Evolutionary conservation across 2,888 invertebrate genomes (phyloP).

Genomic region (Dichetophora obliterata): DNA sequence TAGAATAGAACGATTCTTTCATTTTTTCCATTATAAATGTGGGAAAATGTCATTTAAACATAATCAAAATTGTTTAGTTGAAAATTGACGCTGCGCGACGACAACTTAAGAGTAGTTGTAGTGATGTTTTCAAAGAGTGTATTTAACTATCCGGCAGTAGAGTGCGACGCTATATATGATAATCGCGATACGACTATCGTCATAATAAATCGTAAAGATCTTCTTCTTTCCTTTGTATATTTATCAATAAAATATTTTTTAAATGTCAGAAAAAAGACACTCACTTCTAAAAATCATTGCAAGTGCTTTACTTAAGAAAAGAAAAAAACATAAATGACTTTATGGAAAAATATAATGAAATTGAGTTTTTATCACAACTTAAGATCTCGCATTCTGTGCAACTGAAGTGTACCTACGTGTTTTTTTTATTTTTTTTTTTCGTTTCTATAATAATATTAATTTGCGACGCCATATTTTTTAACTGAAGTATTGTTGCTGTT

Average conservation of each 20-base stretch:
- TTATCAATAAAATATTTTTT: background rate
- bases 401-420: background rate
- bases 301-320: background rate
- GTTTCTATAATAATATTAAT: background rate
- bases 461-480: conserved; percentile 25
- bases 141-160: background rate
- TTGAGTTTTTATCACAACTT: conserved; percentile 5
- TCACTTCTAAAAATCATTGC: background rate
- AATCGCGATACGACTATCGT: background rate
- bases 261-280: background rate
- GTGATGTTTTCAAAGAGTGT: background rate
- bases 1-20: conserved; percentile 47
- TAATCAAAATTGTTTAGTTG: conserved; percentile 52
- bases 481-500: conserved; percentile 23
- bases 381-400: conserved; percentile 4
- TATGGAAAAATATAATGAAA: conserved; percentile 15
- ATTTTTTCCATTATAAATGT: conserved; percentile 38
- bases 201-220: background rate
- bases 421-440: background rate
- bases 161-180: too few species aligned
- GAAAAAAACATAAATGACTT: background rate
- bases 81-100: conserved; percentile 45
- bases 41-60: conserved; percentile 52
- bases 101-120: conserved; percentile 24
- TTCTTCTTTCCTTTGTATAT: background rate